phyloP scores from a whole-genome alignment of 2,888 invertebrate species.

The Alentia gelatinosa region DNA sequence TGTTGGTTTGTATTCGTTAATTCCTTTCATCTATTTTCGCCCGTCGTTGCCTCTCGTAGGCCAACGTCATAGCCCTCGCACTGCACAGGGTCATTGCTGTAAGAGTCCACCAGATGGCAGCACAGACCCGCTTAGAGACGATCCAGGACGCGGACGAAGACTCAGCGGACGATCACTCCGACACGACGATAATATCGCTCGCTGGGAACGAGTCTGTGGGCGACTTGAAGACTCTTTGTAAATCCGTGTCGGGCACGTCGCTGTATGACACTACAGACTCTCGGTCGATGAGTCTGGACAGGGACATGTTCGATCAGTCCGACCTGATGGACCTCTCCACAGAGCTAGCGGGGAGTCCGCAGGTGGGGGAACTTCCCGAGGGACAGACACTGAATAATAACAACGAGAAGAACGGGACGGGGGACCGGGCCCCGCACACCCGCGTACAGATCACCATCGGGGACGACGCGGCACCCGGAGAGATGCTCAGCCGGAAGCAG shows the following conservation, averaged over 20 bases:
- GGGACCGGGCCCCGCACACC: too few species aligned
- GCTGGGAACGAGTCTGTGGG: background rate
- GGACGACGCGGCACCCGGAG: too few species aligned
- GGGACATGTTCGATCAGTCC: background rate
- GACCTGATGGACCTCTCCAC: too few species aligned
- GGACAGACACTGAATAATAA: background rate
- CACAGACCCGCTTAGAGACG: conserved; percentile 21
- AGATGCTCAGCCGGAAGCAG: too few species aligned
- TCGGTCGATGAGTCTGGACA: background rate
- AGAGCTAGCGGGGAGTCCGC: too few species aligned
- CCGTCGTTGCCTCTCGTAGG: conserved; percentile 84
- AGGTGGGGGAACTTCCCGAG: too few species aligned
- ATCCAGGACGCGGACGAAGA: conserved; percentile 23
- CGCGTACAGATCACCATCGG: too few species aligned
- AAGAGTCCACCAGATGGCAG: conserved; percentile 79
- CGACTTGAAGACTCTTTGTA: background rate
- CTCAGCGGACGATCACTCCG: background rate
- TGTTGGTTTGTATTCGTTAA: background rate
- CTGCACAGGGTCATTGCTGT: conserved; percentile 90
- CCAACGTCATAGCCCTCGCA: conserved; percentile 88
- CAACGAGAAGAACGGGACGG: background rate
- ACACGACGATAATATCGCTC: conserved; percentile 22
- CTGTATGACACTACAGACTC: background rate
- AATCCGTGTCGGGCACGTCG: background rate
- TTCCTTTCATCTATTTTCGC: background rate